These are phyloP conservation scores for Anguilla rostrata DNA, from an alignment of 2,113 vertebrate genomes.

Conservation along the genomic window DNA sequence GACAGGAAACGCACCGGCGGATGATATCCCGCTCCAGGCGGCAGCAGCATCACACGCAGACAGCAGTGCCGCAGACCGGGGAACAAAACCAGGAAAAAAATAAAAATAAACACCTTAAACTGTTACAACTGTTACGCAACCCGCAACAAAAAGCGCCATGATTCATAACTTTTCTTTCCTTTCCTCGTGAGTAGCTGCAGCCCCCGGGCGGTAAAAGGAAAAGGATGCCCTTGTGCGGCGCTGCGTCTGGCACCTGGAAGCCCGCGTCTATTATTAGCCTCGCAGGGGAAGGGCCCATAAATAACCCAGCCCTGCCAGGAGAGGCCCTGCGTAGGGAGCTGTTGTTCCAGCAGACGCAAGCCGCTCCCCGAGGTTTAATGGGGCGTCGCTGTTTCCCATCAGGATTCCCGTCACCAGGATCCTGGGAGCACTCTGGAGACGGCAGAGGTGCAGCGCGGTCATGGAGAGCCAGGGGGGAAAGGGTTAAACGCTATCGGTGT, in stretches of 20 bases:
- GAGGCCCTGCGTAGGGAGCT: slow-evolving; percentile 2
- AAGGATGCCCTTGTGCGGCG: background rate
- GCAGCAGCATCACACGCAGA: no score
- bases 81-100: background rate
- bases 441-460: slow-evolving; percentile 1
- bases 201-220: background rate
- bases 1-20: background rate
- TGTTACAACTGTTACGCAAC: background rate
- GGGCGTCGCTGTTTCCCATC: slow-evolving; percentile 1
- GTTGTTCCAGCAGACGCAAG: slow-evolving; percentile 13
- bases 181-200: background rate
- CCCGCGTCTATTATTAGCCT: slow-evolving; percentile 14
- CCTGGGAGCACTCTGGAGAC: background rate
- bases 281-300: slow-evolving; percentile 17
- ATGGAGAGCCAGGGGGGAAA: background rate
- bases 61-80: no score
- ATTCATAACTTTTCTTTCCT: background rate
- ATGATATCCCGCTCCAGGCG: no score
- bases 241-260: background rate
- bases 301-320: slow-evolving; percentile 6
- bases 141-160: background rate
- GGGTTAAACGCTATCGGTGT: background rate
- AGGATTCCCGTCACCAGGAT: background rate
- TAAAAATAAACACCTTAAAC: background rate
- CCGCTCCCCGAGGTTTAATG: slow-evolving; percentile 9